Evolutionary conservation across 2,797 vertebrate genomes (phyloP), one percentile per base, ranked within the genome.

Genomic region (Otolemur crassicaudatus): DNA sequence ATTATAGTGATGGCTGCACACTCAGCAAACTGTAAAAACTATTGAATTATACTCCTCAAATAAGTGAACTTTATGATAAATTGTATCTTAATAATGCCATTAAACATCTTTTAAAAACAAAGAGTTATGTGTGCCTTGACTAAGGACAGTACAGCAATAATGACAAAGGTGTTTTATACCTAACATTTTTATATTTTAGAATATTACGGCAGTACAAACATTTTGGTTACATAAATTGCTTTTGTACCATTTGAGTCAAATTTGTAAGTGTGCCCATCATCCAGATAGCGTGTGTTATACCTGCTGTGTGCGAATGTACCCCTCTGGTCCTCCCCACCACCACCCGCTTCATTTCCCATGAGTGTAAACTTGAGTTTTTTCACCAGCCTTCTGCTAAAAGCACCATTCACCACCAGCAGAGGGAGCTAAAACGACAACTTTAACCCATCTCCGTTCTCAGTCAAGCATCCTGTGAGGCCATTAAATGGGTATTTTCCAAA

Each of bases 381-480:
- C 75, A 25, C 3, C 22, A 1, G 49, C 31, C 46, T 83, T 83
- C 82, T 53, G 67, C 82, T 82, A 95, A 13, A 93, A 88, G 67
- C 85, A 43, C 27, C 77, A 6, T 6, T 97, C 79, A 90, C 17
- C 25, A 53, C 98, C 98, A 98, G 98, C 65, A 99, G 98, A 98
- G 98, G 98, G 98, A 95, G 98, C 98, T 95, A 96, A 96, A 94
- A 97, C 16, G 94, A 93, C 0, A 98, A 75, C 22, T 97, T 98
- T 98, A 94, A 60, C 16, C 95, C 34, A 43, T 29, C 91, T 92
- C 90, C 19, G 31, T 46, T 87, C 58, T 3, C 7, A 5, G 4
- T 12, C 7, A 0, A 3, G 0, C 37, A 40, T 63, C 17, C 19
- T 3, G 0, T 17, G 0, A 72, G 31, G 43, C 76, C 40, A 60